These are phyloP conservation scores for Gymnoscopelus braueri DNA, from an alignment of 2,797 vertebrate species.

Conservation along the genomic window DNA sequence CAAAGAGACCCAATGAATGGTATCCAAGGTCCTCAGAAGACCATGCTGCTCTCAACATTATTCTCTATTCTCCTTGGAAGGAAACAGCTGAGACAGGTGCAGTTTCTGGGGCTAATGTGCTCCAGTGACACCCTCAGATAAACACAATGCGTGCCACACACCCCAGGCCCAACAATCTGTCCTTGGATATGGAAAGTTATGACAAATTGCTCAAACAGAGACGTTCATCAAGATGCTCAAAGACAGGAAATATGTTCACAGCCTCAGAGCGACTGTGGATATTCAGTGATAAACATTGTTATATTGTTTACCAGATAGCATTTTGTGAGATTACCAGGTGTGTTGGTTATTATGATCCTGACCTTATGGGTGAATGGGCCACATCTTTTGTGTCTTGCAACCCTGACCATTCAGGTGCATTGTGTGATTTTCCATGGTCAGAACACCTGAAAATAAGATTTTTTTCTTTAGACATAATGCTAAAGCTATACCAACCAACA, in stretches of 20 bases:
- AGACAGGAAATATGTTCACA: neutral
- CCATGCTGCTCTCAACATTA: slow-evolving; percentile 15
- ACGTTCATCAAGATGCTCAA: too few species aligned
- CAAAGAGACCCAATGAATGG: slow-evolving; percentile 58
- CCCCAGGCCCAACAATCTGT: slow-evolving; percentile 51
- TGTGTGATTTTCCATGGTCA: too few species aligned
- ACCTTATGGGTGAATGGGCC: too few species aligned
- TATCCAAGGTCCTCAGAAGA: slow-evolving; percentile 53
- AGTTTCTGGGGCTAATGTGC: slow-evolving; percentile 57
- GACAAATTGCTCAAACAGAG: slow-evolving; percentile 55
- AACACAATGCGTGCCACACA: slow-evolving; percentile 34
- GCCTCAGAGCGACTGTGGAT: neutral
- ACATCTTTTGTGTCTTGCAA: too few species aligned
- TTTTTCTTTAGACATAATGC: too few species aligned
- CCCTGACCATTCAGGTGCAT: too few species aligned
- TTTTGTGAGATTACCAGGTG: too few species aligned
- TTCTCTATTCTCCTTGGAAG: slow-evolving; percentile 25
- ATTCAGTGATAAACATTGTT: neutral
- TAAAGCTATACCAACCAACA: too few species aligned
- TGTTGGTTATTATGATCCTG: too few species aligned
- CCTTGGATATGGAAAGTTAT: slow-evolving; percentile 62
- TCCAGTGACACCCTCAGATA: slow-evolving; percentile 51
- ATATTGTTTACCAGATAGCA: too few species aligned
- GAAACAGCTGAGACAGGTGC: slow-evolving; percentile 34
- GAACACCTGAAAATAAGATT: too few species aligned